Evolutionary conservation across 2,797 vertebrate genomes (phyloP).

Genomic region (Eidolon dupreanum): DNA sequence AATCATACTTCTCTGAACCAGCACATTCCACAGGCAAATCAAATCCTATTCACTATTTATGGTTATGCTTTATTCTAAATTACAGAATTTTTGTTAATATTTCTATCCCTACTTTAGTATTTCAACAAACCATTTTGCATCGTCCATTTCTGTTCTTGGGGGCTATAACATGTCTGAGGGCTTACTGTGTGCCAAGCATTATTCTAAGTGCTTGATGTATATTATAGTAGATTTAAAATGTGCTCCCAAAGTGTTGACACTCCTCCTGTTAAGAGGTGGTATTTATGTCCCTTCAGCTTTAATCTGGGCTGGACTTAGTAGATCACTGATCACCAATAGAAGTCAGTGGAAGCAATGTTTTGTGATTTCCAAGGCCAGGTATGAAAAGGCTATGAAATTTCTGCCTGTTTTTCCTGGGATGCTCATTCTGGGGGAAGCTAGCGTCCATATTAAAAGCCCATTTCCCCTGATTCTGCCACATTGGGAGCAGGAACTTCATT

Average conservation of each 20-base stretch:
- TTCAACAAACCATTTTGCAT: background rate
- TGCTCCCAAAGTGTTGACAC: background rate
- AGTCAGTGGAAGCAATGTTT: background rate
- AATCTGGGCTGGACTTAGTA: background rate
- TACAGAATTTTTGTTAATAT: background rate
- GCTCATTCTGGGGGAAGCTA: background rate
- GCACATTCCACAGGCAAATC: background rate
- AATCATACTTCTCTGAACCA: background rate
- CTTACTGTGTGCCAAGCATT: background rate
- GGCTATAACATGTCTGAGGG: background rate
- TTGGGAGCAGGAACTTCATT: background rate
- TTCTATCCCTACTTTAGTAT: background rate
- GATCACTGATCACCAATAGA: accelerated
- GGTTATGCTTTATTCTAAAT: background rate
- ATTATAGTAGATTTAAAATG: background rate
- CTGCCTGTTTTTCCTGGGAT: background rate
- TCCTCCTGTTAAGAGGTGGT: background rate
- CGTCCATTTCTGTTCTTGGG: background rate
- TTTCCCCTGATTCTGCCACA: background rate
- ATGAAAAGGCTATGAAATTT: background rate
- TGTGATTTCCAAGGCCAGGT: background rate
- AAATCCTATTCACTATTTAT: too few species aligned
- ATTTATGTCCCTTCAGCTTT: too few species aligned
- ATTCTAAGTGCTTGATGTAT: background rate
- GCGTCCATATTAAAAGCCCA: background rate